Evolutionary conservation across 2,888 invertebrate genomes (phyloP), one percentile per base, ranked within the genome.

Genomic region (Desoria tigrina): DNA sequence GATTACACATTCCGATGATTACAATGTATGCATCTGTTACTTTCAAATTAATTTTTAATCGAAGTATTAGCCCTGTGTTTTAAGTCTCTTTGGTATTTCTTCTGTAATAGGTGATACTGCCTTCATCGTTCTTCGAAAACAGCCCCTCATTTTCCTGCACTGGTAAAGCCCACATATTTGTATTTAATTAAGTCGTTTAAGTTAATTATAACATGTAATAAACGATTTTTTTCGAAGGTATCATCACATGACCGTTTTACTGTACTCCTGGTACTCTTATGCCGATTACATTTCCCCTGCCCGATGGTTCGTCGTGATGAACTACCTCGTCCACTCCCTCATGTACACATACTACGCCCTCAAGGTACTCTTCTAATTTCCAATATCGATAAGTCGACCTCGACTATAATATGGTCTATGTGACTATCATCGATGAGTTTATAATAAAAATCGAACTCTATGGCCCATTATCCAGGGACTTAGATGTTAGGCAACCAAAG

Each of bases 271-370:
- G 94, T 94, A 90, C 83, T 90, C 90, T 9, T 92, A 92, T 82
- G 88, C 91, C 57, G 92, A 92, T 81, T 91, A 90, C 83, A 91
- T 92, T 63, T 88, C 92, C 11, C 90, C 92, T 50, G 92, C 92
- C 59, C 86, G 94, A 74, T 94, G 94, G 94, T 95, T 93, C 82
- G 90, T 94, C 78, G 91, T 92, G 63, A 94, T 95, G 92, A 95
- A 95, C 83, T 94, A 92, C 79, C 90, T 89, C 79, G 93, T 95
- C 62, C 93, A 93, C 81, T 87, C 88, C 67, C 85, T 93, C 76
- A 95, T 95, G 95, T 64, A 64, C 58, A 58, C 63, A 0, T 71
- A 71, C 53, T 94, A 90, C 82, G 92, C 92, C 1, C 82, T 92
- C 60, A 45, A 45, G 45, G 45, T 45, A 45, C 45, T 6, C 16